Percentiles rank a stretch among this genome's conserved stretches.
Conservation (phyloP, 1,140 invertebrate genomes). For the Pseudoatta argentina region DNA sequence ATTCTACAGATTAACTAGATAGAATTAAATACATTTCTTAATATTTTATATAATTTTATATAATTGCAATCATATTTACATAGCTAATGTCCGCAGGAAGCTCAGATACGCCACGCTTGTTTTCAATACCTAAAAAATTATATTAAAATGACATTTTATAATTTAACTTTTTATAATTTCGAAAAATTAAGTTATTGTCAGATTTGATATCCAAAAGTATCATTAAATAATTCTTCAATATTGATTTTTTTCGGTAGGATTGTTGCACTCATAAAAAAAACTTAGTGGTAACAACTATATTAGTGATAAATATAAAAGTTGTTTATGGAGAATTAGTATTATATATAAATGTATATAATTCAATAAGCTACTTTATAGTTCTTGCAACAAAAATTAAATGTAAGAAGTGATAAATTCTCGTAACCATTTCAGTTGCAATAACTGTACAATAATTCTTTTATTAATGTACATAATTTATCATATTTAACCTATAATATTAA, state of each 20-base stretch:
- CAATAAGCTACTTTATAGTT: no score
- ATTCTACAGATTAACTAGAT: neutral
- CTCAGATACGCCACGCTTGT: conserved; percentile 55
- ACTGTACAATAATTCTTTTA: no score
- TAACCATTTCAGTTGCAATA: no score
- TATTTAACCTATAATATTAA: no score
- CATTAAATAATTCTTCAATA: neutral
- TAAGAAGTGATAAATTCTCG: no score
- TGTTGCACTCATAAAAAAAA: neutral
- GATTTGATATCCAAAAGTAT: neutral
- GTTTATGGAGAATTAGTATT: no score
- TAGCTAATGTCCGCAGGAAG: conserved; percentile 50
- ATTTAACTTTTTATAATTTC: neutral
- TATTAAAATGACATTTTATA: neutral
- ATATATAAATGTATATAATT: no score
- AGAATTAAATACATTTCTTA: neutral
- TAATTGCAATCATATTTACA: conserved; percentile 42
- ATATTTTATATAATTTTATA: neutral
- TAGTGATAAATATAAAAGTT: no score
- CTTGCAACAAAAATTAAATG: no score
- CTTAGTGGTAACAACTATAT: no score
- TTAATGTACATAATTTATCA: no score
- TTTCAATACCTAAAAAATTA: conserved; percentile 46
- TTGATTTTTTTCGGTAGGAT: neutral
- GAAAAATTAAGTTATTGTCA: neutral